A percentile compares a stretch with the other conserved stretches of the same genome.
Conservation (phyloP, 2,797 vertebrate species). For the Aselliscus stoliczkanus region DNA sequence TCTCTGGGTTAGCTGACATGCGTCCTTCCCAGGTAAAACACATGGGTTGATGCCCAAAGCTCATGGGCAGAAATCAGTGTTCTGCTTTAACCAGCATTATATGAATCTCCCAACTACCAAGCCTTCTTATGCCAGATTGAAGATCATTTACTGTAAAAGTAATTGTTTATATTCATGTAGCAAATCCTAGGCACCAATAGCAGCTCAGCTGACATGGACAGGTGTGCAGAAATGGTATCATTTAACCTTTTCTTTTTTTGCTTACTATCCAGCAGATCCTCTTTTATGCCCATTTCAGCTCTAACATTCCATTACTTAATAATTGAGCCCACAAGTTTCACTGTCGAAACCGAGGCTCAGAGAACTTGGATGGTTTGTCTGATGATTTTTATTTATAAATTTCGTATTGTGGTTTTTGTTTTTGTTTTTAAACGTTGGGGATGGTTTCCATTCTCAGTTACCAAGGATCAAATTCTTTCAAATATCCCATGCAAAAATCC, state of each 20-base stretch:
- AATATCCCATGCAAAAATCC: background rate
- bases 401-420: background rate
- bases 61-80: background rate
- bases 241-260: background rate
- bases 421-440: background rate
- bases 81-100: background rate
- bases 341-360: background rate
- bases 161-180: background rate
- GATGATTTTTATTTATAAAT: background rate
- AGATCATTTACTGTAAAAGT: background rate
- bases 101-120: background rate
- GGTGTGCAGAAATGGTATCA: too few species aligned
- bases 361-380: background rate
- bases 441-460: conserved; percentile 31
- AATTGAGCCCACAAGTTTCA: background rate
- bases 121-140: background rate
- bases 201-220: background rate
- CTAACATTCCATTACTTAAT: background rate
- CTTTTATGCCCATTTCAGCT: background rate
- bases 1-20: too few species aligned
- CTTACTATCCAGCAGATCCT: background rate
- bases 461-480: conserved; percentile 43
- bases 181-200: background rate
- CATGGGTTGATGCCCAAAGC: background rate
- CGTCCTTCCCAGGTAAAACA: background rate